Evolutionary conservation across 1,140 invertebrate genomes (phyloP), one percentile per base, ranked within the genome.

Genomic region (Leptinotarsa undecemlineata): DNA sequence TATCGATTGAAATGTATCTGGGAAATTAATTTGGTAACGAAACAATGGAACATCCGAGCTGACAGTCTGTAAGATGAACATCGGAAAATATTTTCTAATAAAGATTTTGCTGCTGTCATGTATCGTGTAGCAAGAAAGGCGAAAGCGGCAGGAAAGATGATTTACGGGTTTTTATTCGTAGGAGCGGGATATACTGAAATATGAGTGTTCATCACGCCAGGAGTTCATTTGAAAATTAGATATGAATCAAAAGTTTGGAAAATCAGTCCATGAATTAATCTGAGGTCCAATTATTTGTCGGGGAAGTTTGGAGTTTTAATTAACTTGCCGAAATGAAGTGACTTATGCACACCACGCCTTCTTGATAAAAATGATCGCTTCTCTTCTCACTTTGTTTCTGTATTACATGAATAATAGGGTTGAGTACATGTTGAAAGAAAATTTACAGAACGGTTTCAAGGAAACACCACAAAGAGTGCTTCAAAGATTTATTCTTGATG

Each of bases 1-100:
- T 67, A 67, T 67, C 64, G 64, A 67, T 67, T 67, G 51, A 67
- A 67, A 26, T 67, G 64, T 67, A 67, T 67, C 15, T 67, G 23
- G 26, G 26, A 67, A 67, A 67, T 67, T 67, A 67, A 67, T 67
- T 67, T 67, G 42, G 42, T 33, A 67, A 67, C 64, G 26, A 42
- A 67, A 67, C 64, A 67, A 23, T n/a, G 64, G 42, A 23, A 26
- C 42, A 67, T 67, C 64, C 64, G 15, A 23, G 8, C 23, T 23
- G 15, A 42, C 42, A 57, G n/a, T 57, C 51, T 57, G 51, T 15
- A 67, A 26, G 64, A 67, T 67, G 64, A 67, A 67, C 64, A 13
- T 17, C 15, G 64, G 17, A 23, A 67, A 67, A 67, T 67, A 67
- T 67, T 67, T 67, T 67, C 64, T 67, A 67, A 67, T 67, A 67